Evolutionary conservation across 2,888 invertebrate genomes (phyloP).

Genomic region (Schrankia costaestrigalis): DNA sequence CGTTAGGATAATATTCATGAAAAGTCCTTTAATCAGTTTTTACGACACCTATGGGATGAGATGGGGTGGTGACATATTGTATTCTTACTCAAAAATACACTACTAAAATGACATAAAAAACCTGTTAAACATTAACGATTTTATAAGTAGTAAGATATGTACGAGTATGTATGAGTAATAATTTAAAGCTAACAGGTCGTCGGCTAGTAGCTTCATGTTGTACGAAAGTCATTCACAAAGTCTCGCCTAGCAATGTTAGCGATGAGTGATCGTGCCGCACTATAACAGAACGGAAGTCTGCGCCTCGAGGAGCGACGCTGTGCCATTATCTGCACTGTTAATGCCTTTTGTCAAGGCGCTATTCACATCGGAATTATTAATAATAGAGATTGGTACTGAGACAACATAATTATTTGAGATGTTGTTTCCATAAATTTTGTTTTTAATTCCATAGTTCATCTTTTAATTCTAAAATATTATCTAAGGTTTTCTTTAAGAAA

Average conservation of each 20-base stretch:
- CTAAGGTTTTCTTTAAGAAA: no score
- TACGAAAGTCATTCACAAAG: constrained; percentile 24
- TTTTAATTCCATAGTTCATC: constrained; percentile 25
- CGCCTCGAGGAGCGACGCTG: constrained; percentile 30
- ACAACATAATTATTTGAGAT: constrained; percentile 26
- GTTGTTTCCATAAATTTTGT: constrained; percentile 32
- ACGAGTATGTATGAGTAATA: constrained; percentile 24
- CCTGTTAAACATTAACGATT: constrained; percentile 18
- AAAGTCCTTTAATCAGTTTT: no score
- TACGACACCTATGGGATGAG: no score
- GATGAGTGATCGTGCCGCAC: constrained; percentile 43
- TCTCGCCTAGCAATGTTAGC: constrained; percentile 9
- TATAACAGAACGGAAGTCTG: constrained; percentile 36
- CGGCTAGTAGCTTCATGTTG: constrained; percentile 5
- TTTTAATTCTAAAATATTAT: no score
- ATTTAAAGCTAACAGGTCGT: constrained; percentile 16
- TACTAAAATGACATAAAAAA: constrained; percentile 23
- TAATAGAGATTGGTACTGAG: constrained; percentile 44
- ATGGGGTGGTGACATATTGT: no score
- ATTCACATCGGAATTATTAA: constrained; percentile 68
- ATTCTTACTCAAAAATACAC: no score
- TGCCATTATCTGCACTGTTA: constrained; percentile 61
- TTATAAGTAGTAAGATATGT: constrained; percentile 17
- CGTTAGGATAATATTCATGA: no score
- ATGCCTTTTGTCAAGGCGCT: constrained; percentile 56